These are phyloP conservation scores for Lydus trimaculatus DNA, from an alignment of 2,888 invertebrate genomes.

Conservation along the genomic window DNA sequence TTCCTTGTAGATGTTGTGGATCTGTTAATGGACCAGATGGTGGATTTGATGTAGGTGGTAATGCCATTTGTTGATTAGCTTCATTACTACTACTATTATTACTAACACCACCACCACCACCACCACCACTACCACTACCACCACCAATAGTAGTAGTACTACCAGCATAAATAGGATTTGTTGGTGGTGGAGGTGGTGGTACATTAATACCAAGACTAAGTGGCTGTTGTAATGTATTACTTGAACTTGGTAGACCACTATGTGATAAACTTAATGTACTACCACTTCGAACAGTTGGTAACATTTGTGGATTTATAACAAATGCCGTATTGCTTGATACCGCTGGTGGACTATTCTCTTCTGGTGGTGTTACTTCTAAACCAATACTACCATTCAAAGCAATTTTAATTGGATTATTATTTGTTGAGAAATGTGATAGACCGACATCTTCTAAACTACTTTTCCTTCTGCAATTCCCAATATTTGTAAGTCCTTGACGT, in stretches of 20 bases:
- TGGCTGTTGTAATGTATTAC: constrained; percentile 47
- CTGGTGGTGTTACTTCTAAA: constrained; percentile 71
- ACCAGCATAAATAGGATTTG: not conserved
- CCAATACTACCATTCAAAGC: constrained; percentile 88
- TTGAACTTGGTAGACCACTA: constrained; percentile 48
- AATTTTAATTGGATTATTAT: constrained; percentile 80
- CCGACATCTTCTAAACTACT: constrained; percentile 88
- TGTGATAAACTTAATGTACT: constrained; percentile 55
- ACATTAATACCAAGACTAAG: constrained; percentile 53
- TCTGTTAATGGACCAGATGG: constrained; percentile 60
- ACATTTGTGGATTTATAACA: constrained; percentile 61
- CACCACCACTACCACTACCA: not conserved
- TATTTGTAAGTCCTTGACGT: constrained; percentile 78
- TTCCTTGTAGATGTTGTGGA: constrained; percentile 84
- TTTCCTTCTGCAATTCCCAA: constrained; percentile 71
- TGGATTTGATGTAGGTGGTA: constrained; percentile 56
- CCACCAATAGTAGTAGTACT: no score
- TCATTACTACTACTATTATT: not conserved
- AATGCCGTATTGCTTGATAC: constrained; percentile 65
- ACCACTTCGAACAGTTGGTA: constrained; percentile 52
- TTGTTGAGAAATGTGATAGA: constrained; percentile 79
- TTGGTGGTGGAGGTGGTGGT: constrained; percentile 32
- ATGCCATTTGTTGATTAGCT: constrained; percentile 43
- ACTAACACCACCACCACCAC: not conserved
- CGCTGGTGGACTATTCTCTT: constrained; percentile 65